These are phyloP conservation scores for Meda fulgida DNA, from an alignment of 2,797 vertebrate species.

Conservation along the genomic window DNA sequence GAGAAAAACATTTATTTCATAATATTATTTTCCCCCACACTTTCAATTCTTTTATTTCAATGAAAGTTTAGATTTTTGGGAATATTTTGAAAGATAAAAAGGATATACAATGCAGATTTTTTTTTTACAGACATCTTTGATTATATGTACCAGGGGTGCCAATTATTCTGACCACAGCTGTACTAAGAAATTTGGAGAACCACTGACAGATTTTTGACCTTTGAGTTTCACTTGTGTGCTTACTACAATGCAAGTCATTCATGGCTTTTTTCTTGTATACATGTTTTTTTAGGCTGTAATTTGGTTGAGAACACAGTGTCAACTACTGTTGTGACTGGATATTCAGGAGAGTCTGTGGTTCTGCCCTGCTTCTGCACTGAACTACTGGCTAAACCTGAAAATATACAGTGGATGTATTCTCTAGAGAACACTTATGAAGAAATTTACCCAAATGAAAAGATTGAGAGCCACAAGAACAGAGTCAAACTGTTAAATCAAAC, in stretches of 20 bases:
- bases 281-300: not conserved
- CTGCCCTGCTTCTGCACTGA: conserved; percentile 35
- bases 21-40: too few relatives aligned
- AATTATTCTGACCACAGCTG: too few relatives aligned
- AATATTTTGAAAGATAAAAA: too few relatives aligned
- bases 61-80: too few relatives aligned
- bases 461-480: conserved; percentile 10
- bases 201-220: not conserved
- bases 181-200: not conserved
- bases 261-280: not conserved
- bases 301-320: not conserved
- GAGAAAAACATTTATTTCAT: too few relatives aligned
- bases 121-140: too few relatives aligned
- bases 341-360: conserved; percentile 18
- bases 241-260: not conserved
- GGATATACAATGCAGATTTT: too few relatives aligned
- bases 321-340: not conserved
- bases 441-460: conserved; percentile 1
- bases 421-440: fast-evolving
- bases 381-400: conserved; percentile 25
- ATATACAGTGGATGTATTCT: not conserved
- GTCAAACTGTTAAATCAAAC: not conserved
- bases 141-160: too few relatives aligned
- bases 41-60: too few relatives aligned
- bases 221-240: not conserved